These are phyloP conservation scores for Pogonognathellus flavescens DNA, from an alignment of 1,140 invertebrate genomes.

Conservation along the genomic window DNA sequence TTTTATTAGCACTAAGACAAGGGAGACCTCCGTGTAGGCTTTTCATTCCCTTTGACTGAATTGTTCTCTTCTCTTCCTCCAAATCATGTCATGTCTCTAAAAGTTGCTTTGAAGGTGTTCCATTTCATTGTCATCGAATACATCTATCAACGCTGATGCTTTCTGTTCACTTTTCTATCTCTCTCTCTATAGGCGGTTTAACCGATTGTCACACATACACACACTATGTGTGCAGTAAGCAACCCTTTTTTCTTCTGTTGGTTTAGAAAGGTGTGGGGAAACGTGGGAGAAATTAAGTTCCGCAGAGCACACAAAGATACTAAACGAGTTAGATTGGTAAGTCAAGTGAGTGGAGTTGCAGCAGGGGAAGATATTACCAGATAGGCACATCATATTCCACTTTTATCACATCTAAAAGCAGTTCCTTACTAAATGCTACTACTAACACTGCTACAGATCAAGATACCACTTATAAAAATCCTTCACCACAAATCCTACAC, in stretches of 20 bases:
- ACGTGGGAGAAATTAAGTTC: neutral
- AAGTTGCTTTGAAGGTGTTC: neutral
- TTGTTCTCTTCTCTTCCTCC: neutral
- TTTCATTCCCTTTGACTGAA: neutral
- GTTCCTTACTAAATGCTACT: neutral
- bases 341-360: too few relatives aligned
- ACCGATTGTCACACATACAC: too few relatives aligned
- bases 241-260: too few relatives aligned
- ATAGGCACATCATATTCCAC: too few relatives aligned
- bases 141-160: neutral
- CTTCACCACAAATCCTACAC: neutral
- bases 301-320: constrained; percentile 1
- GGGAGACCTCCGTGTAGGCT: constrained; percentile 14
- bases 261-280: neutral
- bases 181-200: neutral
- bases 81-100: neutral
- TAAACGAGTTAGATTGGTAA: too few relatives aligned
- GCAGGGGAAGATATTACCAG: too few relatives aligned
- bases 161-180: neutral
- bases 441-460: neutral
- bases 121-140: neutral
- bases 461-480: neutral
- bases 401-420: neutral
- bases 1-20: constrained; percentile 22
- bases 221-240: too few relatives aligned